Evolutionary conservation across 2,113 vertebrate species (phyloP), one percentile per base, ranked within the genome.

Genomic region (Carettochelys insculpta): DNA sequence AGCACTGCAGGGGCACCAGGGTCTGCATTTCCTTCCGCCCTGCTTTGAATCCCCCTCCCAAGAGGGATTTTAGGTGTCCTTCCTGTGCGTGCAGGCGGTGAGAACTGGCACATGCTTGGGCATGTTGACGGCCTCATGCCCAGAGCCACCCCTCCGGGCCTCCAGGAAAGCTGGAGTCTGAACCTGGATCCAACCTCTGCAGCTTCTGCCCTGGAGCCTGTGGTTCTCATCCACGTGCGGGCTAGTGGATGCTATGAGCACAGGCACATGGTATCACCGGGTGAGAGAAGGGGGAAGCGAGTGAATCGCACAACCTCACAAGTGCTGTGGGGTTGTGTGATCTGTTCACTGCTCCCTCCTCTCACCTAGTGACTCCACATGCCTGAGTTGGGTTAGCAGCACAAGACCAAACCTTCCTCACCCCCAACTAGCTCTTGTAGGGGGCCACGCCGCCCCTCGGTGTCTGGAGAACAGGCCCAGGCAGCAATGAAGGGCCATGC

Each of bases 11-110:
- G 16, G 80, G 38, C 80, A 43, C 31, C 0, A 3, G 86, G 77
- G 80, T 65, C 2, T 0, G 0, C 38, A 84, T 5, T 54, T 54
- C 34, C 47, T 43, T 58, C 24, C 27, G 0, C 1, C 0, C 38
- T 11, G 0, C 77, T 7, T 47, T 7, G 54, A 48, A 45, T n/a
- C 17, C 71, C 45, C 31, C 41, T 27, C 48, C 90, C 50, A 6
- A 10, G 0, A 5, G 0, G 1, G 71, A n/a, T 43, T 1, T 31
- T 41, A 19, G 52, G 8, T 5, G 53, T 41, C 22, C 71, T 8
- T 45, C 38, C 41, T 25, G 6, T 43, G 11, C 10, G 13, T 25
- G 41, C 25, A 19, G 51, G 3, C 10, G n/a, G 14, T 14, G 79
- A 38, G 61, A 68, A 20, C 3, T 5, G 61, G 19, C 61, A 17